Evolutionary conservation across 2,888 invertebrate species (phyloP).

Genomic region (Meloe dianella): DNA sequence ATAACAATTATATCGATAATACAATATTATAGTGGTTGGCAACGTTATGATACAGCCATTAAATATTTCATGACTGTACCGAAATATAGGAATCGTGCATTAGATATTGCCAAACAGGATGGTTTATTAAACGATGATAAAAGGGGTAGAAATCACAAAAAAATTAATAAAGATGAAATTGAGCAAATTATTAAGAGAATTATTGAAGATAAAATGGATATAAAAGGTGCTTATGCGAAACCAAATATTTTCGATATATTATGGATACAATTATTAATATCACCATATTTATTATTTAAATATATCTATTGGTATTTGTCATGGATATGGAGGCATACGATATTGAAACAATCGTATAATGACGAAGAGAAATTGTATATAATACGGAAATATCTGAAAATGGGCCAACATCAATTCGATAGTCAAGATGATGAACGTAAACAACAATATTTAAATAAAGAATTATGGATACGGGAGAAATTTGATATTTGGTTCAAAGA

Average conservation of each 20-base stretch:
- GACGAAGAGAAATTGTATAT: constrained; percentile 84
- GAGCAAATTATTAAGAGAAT: constrained; percentile 81
- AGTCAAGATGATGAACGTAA: constrained; percentile 76
- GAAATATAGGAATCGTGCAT: constrained; percentile 83
- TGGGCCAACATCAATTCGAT: constrained; percentile 75
- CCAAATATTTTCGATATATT: constrained; percentile 79
- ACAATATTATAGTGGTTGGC: constrained; percentile 82
- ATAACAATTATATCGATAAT: constrained; percentile 84
- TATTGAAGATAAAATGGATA: constrained; percentile 92
- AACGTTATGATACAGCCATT: constrained; percentile 83
- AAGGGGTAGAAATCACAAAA: constrained; percentile 51
- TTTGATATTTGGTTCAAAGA: constrained; percentile 79
- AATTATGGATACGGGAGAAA: constrained; percentile 84
- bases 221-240: constrained; percentile 90
- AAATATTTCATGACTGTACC: constrained; percentile 86
- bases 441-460: constrained; percentile 73
- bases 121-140: constrained; percentile 62
- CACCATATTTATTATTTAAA: constrained; percentile 75
- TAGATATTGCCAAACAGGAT: constrained; percentile 70
- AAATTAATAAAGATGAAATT: constrained; percentile 73
- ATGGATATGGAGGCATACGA: constrained; percentile 83
- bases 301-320: constrained; percentile 77
- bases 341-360: constrained; percentile 78
- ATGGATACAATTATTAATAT: constrained; percentile 81
- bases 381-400: constrained; percentile 78